A percentile compares a stretch with the other conserved stretches of the same genome.
These are phyloP conservation scores for Pterophyllum scalare DNA, from an alignment of 2,113 vertebrate genomes.

Conservation along the genomic window DNA sequence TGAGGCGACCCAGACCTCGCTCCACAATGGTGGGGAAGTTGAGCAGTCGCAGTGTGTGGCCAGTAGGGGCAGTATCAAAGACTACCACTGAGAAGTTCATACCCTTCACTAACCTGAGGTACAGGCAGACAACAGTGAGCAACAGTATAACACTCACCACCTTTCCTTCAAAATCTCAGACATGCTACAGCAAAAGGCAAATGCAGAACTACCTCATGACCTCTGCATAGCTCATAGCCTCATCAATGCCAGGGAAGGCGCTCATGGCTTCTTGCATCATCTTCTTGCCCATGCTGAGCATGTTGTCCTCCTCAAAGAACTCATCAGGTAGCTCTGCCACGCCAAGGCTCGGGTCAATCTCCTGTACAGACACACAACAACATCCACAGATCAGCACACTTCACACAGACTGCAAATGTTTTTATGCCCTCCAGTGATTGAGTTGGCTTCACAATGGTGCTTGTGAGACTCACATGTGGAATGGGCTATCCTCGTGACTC, in stretches of 20 bases:
- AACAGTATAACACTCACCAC: background rate
- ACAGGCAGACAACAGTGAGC: background rate
- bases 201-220: constrained; percentile 88
- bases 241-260: constrained; percentile 94
- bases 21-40: constrained; percentile 98
- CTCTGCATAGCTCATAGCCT: constrained; percentile 97
- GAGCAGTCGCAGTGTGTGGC: constrained; percentile 93
- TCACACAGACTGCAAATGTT: background rate
- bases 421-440: constrained; percentile 9
- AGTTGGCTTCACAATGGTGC: constrained; percentile 1
- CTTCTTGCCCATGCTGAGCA: constrained; percentile 98
- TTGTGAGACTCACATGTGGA: constrained; percentile 11
- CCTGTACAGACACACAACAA: constrained; percentile 72
- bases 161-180: background rate
- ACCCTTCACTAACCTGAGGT: constrained; percentile 91
- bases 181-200: background rate
- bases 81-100: constrained; percentile 99
- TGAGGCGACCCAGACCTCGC: constrained; percentile 92
- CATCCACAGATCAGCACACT: background rate
- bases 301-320: constrained; percentile 97
- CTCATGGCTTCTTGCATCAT: constrained; percentile 99
- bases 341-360: constrained; percentile 95
- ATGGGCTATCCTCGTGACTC: constrained; percentile 5
- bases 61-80: constrained; percentile 94
- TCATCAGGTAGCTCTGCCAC: constrained; percentile 94